Conservation (phyloP, 2,888 invertebrate species). For the Apocheima hispidaria region DNA sequence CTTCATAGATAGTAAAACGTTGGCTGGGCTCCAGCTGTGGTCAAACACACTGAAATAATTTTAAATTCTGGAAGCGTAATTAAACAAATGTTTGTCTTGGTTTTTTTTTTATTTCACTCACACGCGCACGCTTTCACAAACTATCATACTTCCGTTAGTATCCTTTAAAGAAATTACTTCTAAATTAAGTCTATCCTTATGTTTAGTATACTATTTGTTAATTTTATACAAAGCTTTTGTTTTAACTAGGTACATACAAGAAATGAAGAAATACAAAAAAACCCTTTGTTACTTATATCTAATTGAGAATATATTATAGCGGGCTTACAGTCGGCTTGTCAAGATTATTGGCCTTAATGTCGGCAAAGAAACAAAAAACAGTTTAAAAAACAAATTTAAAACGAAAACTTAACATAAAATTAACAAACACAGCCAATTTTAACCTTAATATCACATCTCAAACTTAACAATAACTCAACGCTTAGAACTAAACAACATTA, state of each 20-base stretch:
- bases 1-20: conserved; percentile 65
- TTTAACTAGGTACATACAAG: conserved; percentile 69
- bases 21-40: conserved; percentile 69
- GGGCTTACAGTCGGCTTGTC: conserved; percentile 35
- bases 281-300: conserved; percentile 51
- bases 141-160: conserved; percentile 71
- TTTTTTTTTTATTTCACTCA: conserved; percentile 69
- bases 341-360: conserved; percentile 74
- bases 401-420: conserved; percentile 86
- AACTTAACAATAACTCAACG: conserved; percentile 82
- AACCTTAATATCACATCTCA: conserved; percentile 72
- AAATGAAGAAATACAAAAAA: too few relatives aligned
- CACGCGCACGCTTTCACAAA: conserved; percentile 61
- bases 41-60: conserved; percentile 42
- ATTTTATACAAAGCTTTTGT: conserved; percentile 86
- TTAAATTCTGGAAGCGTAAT: not conserved
- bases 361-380: conserved; percentile 72
- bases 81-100: conserved; percentile 40
- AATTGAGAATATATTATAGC: conserved; percentile 45
- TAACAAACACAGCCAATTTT: conserved; percentile 83
- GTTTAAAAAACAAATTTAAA: conserved; percentile 65
- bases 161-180: conserved; percentile 50
- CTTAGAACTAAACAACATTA: conserved; percentile 77
- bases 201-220: conserved; percentile 81
- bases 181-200: conserved; percentile 30